Conservation (phyloP, 2,888 invertebrate species). For the Callinectes sapidus region DNA sequence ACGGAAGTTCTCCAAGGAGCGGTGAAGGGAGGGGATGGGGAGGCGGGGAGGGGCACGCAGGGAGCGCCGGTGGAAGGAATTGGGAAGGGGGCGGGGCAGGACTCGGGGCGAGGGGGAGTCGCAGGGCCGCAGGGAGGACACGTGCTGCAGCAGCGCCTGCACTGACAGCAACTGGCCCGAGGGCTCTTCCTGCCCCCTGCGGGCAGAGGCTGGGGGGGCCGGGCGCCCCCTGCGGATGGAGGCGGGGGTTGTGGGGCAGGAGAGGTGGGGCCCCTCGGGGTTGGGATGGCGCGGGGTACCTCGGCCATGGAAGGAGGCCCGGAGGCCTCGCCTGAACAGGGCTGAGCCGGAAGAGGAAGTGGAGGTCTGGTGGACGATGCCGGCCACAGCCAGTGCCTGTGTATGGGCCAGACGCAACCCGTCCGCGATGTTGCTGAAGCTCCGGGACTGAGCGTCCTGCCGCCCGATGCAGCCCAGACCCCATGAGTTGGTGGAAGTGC, state of each 20-base stretch:
- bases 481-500: constrained; percentile 66
- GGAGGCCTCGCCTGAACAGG: constrained; percentile 70
- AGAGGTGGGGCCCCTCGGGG: constrained; percentile 66
- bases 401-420: constrained; percentile 71
- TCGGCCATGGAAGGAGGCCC: constrained; percentile 73
- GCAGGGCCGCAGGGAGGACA: constrained; percentile 70
- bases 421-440: constrained; percentile 73
- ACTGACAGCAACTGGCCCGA: constrained; percentile 71
- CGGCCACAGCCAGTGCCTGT: constrained; percentile 71
- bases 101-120: constrained; percentile 62
- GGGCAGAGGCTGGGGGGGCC: constrained; percentile 63
- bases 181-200: constrained; percentile 62
- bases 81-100: constrained; percentile 66
- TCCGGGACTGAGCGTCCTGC: constrained; percentile 67
- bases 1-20: constrained; percentile 61
- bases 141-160: constrained; percentile 70
- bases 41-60: constrained; percentile 68
- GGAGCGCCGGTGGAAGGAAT: constrained; percentile 55
- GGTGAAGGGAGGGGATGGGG: constrained; percentile 56
- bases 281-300: constrained; percentile 72
- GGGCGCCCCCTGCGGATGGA: constrained; percentile 65
- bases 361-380: constrained; percentile 71
- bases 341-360: constrained; percentile 63
- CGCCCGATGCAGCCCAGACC: constrained; percentile 69
- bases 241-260: constrained; percentile 69